Percentiles rank a stretch among this genome's conserved stretches.
These are phyloP conservation scores for Brachionus koreanus DNA, from an alignment of 1,140 invertebrate genomes.

Conservation along the genomic window DNA sequence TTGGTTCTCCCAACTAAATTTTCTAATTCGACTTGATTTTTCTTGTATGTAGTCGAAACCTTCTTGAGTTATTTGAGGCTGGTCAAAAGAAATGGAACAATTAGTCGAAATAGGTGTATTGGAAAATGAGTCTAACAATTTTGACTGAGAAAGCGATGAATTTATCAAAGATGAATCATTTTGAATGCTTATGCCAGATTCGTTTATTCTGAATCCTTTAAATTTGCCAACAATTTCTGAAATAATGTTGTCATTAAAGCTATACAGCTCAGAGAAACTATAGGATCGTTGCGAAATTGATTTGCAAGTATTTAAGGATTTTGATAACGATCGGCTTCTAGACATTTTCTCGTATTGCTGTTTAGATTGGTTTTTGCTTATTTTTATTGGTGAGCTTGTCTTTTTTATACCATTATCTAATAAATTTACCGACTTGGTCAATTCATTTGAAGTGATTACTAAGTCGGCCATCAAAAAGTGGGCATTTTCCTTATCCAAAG, in stretches of 20 bases:
- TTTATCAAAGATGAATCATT: background rate
- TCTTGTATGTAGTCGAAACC: background rate
- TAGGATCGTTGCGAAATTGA: background rate
- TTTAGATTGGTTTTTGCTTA: background rate
- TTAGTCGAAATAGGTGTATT: background rate
- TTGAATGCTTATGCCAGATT: background rate
- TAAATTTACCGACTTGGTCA: background rate
- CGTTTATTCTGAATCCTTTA: background rate
- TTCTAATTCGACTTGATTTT: background rate
- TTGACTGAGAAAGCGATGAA: background rate
- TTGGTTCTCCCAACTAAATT: slow-evolving; percentile 21
- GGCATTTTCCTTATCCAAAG: slow-evolving; percentile 37
- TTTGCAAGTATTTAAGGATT: background rate
- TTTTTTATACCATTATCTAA: background rate
- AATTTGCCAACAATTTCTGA: background rate
- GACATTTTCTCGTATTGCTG: background rate
- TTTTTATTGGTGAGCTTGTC: slow-evolving; percentile 1
- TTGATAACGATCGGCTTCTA: background rate
- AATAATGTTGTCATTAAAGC: background rate
- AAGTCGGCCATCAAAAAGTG: slow-evolving; percentile 41
- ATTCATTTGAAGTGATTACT: slow-evolving; percentile 20
- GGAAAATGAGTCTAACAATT: background rate
- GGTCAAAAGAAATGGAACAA: background rate
- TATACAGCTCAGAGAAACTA: background rate
- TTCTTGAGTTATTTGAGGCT: background rate